Conservation (phyloP, 23 tunicate genomes). For the Botrylloides violaceus region DNA sequence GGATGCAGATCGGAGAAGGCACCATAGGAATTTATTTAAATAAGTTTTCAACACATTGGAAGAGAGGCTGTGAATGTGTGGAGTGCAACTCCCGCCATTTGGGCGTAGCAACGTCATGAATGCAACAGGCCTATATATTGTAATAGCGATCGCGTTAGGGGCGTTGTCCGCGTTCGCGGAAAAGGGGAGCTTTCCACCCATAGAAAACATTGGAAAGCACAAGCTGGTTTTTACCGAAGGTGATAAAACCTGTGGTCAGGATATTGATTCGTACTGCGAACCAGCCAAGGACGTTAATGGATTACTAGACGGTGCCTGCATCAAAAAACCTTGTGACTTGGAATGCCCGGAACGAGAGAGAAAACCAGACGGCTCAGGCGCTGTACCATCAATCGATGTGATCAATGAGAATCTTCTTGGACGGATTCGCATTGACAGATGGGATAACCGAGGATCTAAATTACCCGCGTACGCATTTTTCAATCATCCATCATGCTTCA, state of each 20-base stretch:
- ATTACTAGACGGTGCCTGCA: constrained; percentile 43
- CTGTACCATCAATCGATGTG: constrained; percentile 26
- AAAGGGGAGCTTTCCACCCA: constrained; percentile 26
- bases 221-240: constrained; percentile 33
- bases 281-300: constrained; percentile 49
- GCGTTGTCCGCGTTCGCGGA: not conserved
- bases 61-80: too few species aligned
- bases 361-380: not conserved
- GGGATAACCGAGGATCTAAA: constrained; percentile 23
- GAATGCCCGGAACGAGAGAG: constrained; percentile 61
- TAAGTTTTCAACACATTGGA: not conserved
- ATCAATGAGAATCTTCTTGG: constrained; percentile 38
- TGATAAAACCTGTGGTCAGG: constrained; percentile 50
- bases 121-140: too few species aligned
- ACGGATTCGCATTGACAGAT: constrained; percentile 36
- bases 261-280: constrained; percentile 37
- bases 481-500: constrained; percentile 34
- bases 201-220: constrained; percentile 43
- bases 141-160: too few species aligned
- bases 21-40: not conserved
- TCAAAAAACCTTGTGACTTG: constrained; percentile 27
- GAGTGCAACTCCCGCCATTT: too few species aligned
- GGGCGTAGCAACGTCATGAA: too few species aligned
- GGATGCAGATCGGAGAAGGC: not conserved
- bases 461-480: constrained; percentile 33